Evolutionary conservation across 2,888 invertebrate genomes (phyloP), one percentile per base, ranked within the genome.

Genomic region (Spodoptera exigua): DNA sequence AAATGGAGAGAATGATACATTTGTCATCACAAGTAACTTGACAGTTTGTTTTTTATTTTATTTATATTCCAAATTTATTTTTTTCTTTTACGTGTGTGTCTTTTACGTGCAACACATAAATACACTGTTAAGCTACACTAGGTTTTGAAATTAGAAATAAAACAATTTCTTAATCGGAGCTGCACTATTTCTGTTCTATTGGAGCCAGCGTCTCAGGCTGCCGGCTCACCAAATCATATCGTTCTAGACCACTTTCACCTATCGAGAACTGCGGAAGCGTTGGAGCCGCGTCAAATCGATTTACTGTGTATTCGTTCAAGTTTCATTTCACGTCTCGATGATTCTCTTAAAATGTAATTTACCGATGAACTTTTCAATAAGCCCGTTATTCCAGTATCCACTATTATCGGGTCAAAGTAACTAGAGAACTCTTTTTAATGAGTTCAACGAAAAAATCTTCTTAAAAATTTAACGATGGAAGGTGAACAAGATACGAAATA

Each of bases 241-340:
- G 53, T 59, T 74, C 62, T 55, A 66, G 60, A 74, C 64, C 44
- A 76, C 84, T 83, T 81, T 80, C 84, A 79, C 85, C 79, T 70
- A 70, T 76, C 61, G 61, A 72, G 73, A 67, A 81, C 76, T 32
- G 45, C 80, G 79, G 80, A 78, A 79, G 79, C 75, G 66, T 72
- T 54, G 74, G 67, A 65, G 62, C 74, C 73, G 74, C 70, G 71
- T 65, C 83, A 69, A 84, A 85, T 85, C 79, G 78, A 83, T 83
- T 81, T 59, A 66, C 61, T 59, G 53, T 53, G 62, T 64, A 71
- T 70, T 75, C 70, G 75, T 69, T 63, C 64, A 71, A 71, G 75
- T 77, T 79, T 82, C 79, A 82, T 83, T 87, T 86, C 82, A 82
- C 83, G 83, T 76, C 73, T 80, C 80, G 73, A 69, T 74, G 78